These are phyloP conservation scores for Sanderia malayensis DNA, from an alignment of 30 jellyfish, hydroid and myxozoan genomes.

Conservation along the genomic window DNA sequence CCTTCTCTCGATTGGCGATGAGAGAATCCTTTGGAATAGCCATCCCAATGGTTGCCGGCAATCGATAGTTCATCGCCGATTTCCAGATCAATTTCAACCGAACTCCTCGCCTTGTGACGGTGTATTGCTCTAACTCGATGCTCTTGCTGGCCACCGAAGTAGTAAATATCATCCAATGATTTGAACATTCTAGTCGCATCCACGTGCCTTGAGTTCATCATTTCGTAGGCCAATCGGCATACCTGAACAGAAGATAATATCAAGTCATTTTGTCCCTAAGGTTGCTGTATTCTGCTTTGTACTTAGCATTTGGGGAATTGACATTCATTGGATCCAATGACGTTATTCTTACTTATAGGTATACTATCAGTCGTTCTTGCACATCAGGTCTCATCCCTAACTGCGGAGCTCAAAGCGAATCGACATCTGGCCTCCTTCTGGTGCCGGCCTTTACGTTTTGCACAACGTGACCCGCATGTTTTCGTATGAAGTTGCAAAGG, in stretches of 20 bases:
- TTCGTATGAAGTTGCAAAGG: too few species aligned
- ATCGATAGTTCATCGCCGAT: conserved; percentile 87
- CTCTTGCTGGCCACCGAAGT: conserved; percentile 97
- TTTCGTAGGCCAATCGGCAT: conserved; percentile 98
- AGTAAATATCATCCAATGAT: conserved; percentile 92
- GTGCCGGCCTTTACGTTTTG: too few species aligned
- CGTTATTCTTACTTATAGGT: too few species aligned
- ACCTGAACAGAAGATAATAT: conserved; percentile 55
- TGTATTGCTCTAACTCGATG: conserved; percentile 71
- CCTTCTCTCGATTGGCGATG: conserved; percentile 66
- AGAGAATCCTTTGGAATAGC: conserved; percentile 88
- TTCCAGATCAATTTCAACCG: conserved; percentile 62
- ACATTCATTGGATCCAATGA: too few species aligned
- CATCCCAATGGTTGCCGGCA: conserved; percentile 99
- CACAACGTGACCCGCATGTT: too few species aligned
- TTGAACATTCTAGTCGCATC: conserved; percentile 91
- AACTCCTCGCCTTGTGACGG: conserved; percentile 69
- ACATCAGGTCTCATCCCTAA: too few species aligned
- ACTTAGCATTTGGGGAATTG: too few species aligned
- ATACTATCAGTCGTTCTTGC: too few species aligned
- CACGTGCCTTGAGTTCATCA: conserved; percentile 92
- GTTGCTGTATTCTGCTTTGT: too few species aligned
- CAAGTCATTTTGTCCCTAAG: too few species aligned
- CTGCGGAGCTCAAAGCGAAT: too few species aligned
- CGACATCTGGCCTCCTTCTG: too few species aligned